Evolutionary conservation across 2,113 vertebrate genomes (phyloP).

Genomic region (Bubo bubo): DNA sequence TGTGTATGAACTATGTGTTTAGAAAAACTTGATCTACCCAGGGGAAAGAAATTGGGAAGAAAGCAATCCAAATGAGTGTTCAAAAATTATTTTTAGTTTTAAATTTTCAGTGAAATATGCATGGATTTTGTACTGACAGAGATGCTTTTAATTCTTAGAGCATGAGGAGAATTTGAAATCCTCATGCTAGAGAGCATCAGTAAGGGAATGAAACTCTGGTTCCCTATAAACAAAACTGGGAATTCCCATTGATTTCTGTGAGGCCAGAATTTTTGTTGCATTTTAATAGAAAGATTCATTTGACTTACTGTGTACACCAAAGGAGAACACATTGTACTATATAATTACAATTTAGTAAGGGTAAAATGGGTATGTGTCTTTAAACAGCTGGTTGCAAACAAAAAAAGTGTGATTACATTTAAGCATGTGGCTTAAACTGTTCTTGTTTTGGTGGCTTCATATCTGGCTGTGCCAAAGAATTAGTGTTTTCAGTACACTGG

Average conservation of each 20-base stretch:
- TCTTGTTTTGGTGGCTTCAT: not conserved
- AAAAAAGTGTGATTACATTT: not conserved
- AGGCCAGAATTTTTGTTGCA: not conserved
- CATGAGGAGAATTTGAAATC: not conserved
- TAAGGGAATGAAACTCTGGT: not conserved
- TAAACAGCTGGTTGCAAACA: not conserved
- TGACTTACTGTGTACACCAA: not conserved
- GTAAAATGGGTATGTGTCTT: not conserved
- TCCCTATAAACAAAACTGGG: not conserved
- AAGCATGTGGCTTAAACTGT: not conserved
- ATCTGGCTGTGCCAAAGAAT: not conserved
- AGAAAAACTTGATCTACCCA: not conserved
- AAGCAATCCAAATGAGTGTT: not conserved
- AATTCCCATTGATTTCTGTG: not conserved
- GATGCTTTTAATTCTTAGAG: not conserved
- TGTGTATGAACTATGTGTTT: not conserved
- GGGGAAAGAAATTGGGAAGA: not conserved
- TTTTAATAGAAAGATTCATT: not conserved
- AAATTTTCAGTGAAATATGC: not conserved
- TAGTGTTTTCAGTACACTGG: not conserved
- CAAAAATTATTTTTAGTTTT: not conserved
- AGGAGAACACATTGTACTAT: not conserved
- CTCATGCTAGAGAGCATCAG: not conserved
- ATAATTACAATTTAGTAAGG: not conserved
- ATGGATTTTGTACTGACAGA: not conserved